Percentiles rank a stretch among this genome's conserved stretches.
phyloP scores from a whole-genome alignment of 2,888 invertebrate species.

The Timema podura region DNA sequence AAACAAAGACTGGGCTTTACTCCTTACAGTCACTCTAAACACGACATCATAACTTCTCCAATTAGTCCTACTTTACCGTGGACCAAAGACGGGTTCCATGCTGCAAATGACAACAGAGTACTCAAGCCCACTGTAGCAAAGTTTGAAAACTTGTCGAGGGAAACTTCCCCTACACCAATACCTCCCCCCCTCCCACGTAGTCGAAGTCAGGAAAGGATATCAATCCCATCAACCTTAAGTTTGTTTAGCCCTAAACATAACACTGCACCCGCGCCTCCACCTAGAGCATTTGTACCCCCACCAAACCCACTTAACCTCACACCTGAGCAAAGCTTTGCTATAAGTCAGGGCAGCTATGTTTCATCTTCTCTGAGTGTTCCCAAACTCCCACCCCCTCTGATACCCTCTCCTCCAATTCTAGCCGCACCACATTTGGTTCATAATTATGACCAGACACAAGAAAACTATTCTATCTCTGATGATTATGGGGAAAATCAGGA shows the following conservation, averaged over 20 bases:
- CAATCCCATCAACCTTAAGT: constrained; percentile 12
- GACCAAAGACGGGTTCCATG: constrained; percentile 26
- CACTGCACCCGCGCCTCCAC: constrained; percentile 22
- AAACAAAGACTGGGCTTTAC: constrained; percentile 17
- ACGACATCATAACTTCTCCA: constrained; percentile 26
- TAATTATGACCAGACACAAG: constrained; percentile 34
- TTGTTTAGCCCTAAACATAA: constrained; percentile 9
- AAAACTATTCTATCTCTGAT: not conserved
- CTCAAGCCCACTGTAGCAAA: constrained; percentile 29
- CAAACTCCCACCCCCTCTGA: constrained; percentile 23
- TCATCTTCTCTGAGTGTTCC: constrained; percentile 12
- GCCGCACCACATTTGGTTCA: constrained; percentile 49
- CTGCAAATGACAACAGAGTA: constrained; percentile 18
- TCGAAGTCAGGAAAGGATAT: constrained; percentile 26
- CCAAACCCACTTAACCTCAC: constrained; percentile 13
- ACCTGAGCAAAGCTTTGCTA: constrained; percentile 13
- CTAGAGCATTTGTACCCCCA: constrained; percentile 26
- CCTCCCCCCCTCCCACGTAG: constrained; percentile 27
- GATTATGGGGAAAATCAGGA: not conserved
- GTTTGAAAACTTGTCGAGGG: constrained; percentile 31
- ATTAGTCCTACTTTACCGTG: constrained; percentile 31
- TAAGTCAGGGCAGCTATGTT: constrained; percentile 2
- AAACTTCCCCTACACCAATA: constrained; percentile 30
- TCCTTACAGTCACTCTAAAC: constrained; percentile 20
- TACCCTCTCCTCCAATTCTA: constrained; percentile 38